Evolutionary conservation across 2,797 vertebrate species (phyloP).

Genomic region (Eptatretus atami): DNA sequence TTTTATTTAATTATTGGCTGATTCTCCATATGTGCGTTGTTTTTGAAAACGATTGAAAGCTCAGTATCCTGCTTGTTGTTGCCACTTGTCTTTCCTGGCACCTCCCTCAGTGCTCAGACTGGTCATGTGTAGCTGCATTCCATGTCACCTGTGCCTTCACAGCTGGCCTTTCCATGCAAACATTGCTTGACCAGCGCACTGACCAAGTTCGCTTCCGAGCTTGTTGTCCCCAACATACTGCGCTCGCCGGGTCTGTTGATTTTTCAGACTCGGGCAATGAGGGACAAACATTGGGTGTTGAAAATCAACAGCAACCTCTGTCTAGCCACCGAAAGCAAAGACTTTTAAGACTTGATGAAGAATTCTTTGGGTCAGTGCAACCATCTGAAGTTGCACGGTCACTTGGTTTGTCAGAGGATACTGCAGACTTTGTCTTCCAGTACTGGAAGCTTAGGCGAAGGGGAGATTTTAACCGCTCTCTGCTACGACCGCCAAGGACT

Average conservation of each 20-base stretch:
- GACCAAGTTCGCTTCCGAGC: slow-evolving; percentile 4
- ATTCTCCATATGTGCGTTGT: not conserved
- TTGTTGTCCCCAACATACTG: not conserved
- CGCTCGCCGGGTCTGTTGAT: not conserved
- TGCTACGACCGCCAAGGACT: slow-evolving; percentile 25
- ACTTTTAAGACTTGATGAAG: slow-evolving; percentile 65
- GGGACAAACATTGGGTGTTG: too few species aligned
- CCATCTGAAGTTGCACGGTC: slow-evolving; percentile 45
- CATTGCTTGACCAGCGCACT: slow-evolving; percentile 3
- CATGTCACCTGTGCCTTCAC: slow-evolving; percentile 3
- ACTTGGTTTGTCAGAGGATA: slow-evolving; percentile 26
- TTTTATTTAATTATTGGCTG: not conserved
- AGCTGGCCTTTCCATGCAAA: slow-evolving; percentile 1
- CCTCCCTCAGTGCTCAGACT: slow-evolving; percentile 1
- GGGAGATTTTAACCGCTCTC: slow-evolving; percentile 50
- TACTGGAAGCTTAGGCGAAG: slow-evolving; percentile 90
- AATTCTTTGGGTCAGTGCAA: slow-evolving; percentile 61
- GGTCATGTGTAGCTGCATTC: not conserved
- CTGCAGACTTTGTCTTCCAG: slow-evolving; percentile 78
- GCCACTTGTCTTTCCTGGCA: not conserved
- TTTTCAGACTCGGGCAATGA: too few species aligned
- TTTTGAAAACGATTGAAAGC: not conserved
- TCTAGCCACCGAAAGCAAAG: slow-evolving; percentile 42
- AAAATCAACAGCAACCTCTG: too few species aligned
- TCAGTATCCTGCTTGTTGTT: not conserved